phyloP scores from a whole-genome alignment of 2,797 vertebrate species.

The Sparidentex hasta region DNA sequence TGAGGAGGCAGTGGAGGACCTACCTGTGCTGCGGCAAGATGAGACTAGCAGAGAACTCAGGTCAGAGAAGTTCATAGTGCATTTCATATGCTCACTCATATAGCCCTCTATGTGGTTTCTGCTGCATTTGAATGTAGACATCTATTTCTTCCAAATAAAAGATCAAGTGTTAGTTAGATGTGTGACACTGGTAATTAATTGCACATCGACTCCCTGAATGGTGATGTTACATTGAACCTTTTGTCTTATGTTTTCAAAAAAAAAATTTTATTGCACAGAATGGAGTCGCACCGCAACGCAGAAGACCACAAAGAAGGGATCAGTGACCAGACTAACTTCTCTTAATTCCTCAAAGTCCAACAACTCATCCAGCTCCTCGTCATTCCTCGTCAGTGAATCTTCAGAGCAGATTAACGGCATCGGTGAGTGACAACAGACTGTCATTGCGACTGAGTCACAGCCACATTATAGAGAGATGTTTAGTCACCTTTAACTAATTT shows the following conservation, averaged over 20 bases:
- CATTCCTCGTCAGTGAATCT: conserved; percentile 87
- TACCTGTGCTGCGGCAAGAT: conserved; percentile 95
- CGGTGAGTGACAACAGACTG: conserved; percentile 56
- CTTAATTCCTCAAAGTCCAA: conserved; percentile 88
- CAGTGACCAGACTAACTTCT: conserved; percentile 85
- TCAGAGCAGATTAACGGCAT: conserved; percentile 83
- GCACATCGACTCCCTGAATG: background rate
- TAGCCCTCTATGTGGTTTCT: background rate
- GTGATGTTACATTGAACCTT: background rate
- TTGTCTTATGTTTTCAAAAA: background rate
- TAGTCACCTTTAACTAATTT: too few species aligned
- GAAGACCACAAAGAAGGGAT: conserved; percentile 86
- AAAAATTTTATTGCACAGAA: conserved; percentile 78
- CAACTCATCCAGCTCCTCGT: conserved; percentile 88
- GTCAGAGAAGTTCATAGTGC: conserved; percentile 74
- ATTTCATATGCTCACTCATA: background rate
- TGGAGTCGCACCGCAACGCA: conserved; percentile 97
- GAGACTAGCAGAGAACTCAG: conserved; percentile 92
- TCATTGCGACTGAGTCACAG: background rate
- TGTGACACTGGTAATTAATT: background rate
- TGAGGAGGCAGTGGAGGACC: conserved; percentile 94
- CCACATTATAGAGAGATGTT: background rate
- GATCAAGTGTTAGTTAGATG: background rate
- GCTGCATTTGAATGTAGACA: background rate
- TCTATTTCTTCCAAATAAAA: background rate